A percentile compares a stretch with the other conserved stretches of the same genome.
These are phyloP conservation scores for Cataglyphis cursor DNA, from an alignment of 2,888 invertebrate species.

Conservation along the genomic window DNA sequence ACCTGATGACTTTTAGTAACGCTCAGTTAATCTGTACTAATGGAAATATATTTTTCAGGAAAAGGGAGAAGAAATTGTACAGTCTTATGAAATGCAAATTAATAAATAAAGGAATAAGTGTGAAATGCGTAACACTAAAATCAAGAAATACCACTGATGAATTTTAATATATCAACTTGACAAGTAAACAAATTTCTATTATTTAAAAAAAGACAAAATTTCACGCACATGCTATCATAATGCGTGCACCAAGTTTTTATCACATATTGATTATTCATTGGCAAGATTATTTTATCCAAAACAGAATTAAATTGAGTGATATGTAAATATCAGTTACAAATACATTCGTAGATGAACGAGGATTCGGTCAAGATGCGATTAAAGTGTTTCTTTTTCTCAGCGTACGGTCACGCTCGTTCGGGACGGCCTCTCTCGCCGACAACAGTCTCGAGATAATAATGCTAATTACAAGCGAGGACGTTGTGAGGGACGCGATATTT, in stretches of 20 bases:
- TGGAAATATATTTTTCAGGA: slow-evolving; percentile 21
- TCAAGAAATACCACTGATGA: neutral
- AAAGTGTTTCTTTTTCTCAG: slow-evolving; percentile 68
- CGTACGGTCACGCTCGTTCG: slow-evolving; percentile 73
- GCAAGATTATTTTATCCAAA: neutral
- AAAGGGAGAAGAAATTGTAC: neutral
- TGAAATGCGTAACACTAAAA: neutral
- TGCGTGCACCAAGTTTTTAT: neutral
- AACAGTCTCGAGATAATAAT: slow-evolving; percentile 78
- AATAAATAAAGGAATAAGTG: neutral
- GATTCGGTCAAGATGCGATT: slow-evolving; percentile 67
- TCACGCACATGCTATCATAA: neutral
- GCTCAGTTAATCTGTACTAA: slow-evolving; percentile 31
- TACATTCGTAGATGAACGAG: neutral
- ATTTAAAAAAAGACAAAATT: neutral
- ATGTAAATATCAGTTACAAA: neutral
- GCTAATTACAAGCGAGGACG: slow-evolving; percentile 78
- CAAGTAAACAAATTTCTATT: neutral
- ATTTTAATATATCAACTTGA: neutral
- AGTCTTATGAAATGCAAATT: slow-evolving; percentile 2
- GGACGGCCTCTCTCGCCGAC: slow-evolving; percentile 66
- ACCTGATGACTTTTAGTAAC: slow-evolving; percentile 38
- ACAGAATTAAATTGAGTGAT: neutral
- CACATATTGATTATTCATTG: neutral
- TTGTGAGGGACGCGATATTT: slow-evolving; percentile 75